Evolutionary conservation across 30 jellyfish, hydroid and myxozoan genomes (phyloP).

Genomic region (Nemopilema nomurai): DNA sequence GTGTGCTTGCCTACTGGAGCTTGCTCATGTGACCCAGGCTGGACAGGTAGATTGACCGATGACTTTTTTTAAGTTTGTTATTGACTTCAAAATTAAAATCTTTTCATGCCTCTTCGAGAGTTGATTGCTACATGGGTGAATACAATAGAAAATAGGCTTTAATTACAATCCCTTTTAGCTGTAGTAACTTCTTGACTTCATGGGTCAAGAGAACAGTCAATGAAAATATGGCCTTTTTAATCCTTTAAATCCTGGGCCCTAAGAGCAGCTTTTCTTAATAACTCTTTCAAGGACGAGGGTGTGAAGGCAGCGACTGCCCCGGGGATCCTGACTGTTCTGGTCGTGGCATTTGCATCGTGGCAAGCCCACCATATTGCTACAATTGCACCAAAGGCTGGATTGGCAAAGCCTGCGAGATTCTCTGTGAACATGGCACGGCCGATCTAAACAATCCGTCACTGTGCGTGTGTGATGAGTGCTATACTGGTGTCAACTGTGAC

Average conservation of each 20-base stretch:
- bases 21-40: slow-evolving; percentile 72
- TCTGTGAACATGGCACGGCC: slow-evolving; percentile 58
- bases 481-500: slow-evolving; percentile 61
- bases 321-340: slow-evolving; percentile 81
- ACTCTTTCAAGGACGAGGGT: slow-evolving; percentile 45
- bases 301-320: slow-evolving; percentile 73
- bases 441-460: slow-evolving; percentile 45
- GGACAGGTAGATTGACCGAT: slow-evolving; percentile 74
- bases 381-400: slow-evolving; percentile 68
- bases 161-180: background rate
- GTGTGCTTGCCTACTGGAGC: slow-evolving; percentile 73
- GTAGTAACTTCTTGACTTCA: too few species aligned
- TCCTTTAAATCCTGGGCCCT: background rate
- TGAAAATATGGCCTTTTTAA: background rate
- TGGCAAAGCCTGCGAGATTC: slow-evolving; percentile 70
- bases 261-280: background rate
- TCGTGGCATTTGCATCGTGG: slow-evolving; percentile 62
- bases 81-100: too few species aligned
- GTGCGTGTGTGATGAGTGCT: slow-evolving; percentile 58
- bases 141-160: too few species aligned
- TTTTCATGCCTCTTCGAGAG: too few species aligned
- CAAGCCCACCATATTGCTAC: slow-evolving; percentile 63
- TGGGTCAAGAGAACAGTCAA: background rate
- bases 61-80: too few species aligned
- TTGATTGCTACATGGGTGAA: too few species aligned